These are phyloP conservation scores for Buceros bicornis DNA, from an alignment of 2,797 vertebrate genomes.

Conservation along the genomic window DNA sequence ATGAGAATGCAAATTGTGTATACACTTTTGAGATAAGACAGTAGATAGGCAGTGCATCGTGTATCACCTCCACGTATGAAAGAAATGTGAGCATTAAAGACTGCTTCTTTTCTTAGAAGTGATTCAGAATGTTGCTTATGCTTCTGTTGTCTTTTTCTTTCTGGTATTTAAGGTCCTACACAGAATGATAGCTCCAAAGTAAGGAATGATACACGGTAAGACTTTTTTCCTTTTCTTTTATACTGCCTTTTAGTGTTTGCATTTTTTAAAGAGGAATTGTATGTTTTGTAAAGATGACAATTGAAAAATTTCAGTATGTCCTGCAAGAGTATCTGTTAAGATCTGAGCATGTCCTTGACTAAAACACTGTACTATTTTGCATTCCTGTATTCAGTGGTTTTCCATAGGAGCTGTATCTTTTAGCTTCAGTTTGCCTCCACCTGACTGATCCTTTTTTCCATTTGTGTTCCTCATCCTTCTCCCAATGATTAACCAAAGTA, in stretches of 20 bases:
- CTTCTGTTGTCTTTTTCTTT: conserved; percentile 36
- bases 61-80: neutral
- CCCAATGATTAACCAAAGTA: neutral
- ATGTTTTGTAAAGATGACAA: neutral
- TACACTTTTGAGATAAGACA: neutral
- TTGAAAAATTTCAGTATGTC: neutral
- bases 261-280: neutral
- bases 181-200: conserved; percentile 76
- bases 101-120: neutral
- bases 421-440: neutral
- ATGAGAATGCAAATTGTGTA: neutral
- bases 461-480: neutral
- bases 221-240: neutral
- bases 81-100: neutral
- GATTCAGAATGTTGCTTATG: neutral
- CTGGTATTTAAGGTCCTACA: conserved; percentile 76
- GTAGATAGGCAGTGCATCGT: neutral
- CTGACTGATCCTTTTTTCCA: neutral
- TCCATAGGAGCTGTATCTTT: neutral
- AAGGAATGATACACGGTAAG: conserved; percentile 80
- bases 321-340: neutral
- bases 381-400: neutral
- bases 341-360: neutral
- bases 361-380: neutral
- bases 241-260: neutral